A percentile compares a stretch with the other conserved stretches of the same genome.
Conservation (phyloP, 2,797 vertebrate genomes). For the Parauchenoglanis punctatus region DNA sequence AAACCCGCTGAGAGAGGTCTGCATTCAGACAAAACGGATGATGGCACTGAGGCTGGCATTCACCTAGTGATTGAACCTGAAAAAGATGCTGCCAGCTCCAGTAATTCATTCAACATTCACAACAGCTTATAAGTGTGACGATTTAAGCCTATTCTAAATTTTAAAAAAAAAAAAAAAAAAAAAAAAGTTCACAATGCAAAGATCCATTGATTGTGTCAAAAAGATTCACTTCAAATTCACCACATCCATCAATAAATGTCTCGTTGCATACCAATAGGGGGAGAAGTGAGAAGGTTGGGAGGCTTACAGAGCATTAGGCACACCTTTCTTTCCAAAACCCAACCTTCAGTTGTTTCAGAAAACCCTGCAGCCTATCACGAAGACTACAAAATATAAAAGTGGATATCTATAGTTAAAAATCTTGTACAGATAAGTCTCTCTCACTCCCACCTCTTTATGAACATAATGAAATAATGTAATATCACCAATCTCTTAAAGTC, state of each 20-base stretch:
- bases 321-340: background rate
- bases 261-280: background rate
- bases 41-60: conserved; percentile 13
- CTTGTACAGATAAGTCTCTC: background rate
- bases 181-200: background rate
- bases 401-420: conserved; percentile 7
- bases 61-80: conserved; percentile 6
- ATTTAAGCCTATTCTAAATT: background rate
- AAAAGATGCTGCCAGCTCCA: background rate
- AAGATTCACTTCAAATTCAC: conserved; percentile 16
- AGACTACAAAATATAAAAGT: conserved; percentile 24
- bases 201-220: conserved; percentile 7
- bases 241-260: conserved; percentile 1
- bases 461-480: conserved; percentile 4
- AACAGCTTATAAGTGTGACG: background rate
- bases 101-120: conserved; percentile 7
- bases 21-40: background rate
- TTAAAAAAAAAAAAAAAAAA: background rate
- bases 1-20: background rate
- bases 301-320: conserved; percentile 27
- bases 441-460: background rate
- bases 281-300: background rate
- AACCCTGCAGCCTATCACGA: background rate
- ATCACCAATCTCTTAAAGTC: conserved; percentile 14
- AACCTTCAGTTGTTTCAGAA: conserved; percentile 14